Base-by-base conservation (phyloP, 2,797 vertebrate species). In the Phataginus tetradactyla region DNA sequence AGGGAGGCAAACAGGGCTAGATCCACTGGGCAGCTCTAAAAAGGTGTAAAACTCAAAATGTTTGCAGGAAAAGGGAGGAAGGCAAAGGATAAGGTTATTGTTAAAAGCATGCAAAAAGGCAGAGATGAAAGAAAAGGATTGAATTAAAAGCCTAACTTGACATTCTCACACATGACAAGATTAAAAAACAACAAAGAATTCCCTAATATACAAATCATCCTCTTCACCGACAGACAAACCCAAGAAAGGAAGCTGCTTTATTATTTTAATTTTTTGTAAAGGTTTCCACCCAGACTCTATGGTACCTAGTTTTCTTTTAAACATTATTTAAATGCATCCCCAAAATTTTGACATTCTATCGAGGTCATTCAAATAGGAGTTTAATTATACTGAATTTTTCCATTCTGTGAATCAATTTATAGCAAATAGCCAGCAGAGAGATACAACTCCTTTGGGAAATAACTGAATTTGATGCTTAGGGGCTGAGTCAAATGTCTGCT, bases 251-350 rank as follows among this genome's bases (percentile, higher is more conserved):
- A 21, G 57, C 45, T 63, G 21, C 23, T 83, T 69, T 64, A 37
- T 74, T 20, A 37, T 61, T 68, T 61, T 64, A 64, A 61, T 81
- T 66, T 32, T 75, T 51, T 53, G 45, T 45, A 11, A 69, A 75
- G 37, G 37, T n/a, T 81, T 25, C 14, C 32, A 90, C 39, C 74
- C 88, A 34, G 29, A 80, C 14, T 71, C 12, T 57, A 71, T 1
- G 72, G n/a, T 4, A 91, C 51, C 45, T 59, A 20, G 34, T 84
- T 88, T 92, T 80, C 78, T 75, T 90, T 80, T 64, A 88, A 91
- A 90, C 12, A 71, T 72, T 77, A 86, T 66, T 80, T 77, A 78
- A 90, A 78, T 71, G 59, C 95, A 96, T 78, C 63, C 57, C 92
- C 92, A 23, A 4, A 85, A 68, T 77, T 37, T 17, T 81, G 42